These are phyloP conservation scores for Gymnothorax reevesii DNA, from an alignment of 2,797 vertebrate species.

Conservation along the genomic window DNA sequence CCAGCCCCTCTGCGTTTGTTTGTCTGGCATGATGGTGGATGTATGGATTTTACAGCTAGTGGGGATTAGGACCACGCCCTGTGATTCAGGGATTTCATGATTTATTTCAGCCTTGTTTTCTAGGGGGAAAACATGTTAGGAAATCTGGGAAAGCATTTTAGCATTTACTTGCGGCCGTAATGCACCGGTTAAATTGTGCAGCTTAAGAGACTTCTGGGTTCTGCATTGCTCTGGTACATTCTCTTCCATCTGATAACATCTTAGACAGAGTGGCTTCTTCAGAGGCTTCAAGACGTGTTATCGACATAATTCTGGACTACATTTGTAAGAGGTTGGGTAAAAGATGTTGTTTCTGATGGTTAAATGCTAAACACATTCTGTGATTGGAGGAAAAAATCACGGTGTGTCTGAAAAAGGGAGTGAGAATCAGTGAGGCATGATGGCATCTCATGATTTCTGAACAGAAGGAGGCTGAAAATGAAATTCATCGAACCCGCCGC, in stretches of 20 bases:
- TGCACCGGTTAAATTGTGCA: not conserved
- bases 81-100: not conserved
- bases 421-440: not conserved
- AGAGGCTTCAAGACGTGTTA: not conserved
- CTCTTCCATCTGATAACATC: not conserved
- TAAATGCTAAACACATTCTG: not conserved
- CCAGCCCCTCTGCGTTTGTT: not conserved
- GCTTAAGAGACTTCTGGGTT: not conserved
- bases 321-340: not conserved
- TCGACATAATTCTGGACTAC: not conserved
- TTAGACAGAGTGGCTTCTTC: not conserved
- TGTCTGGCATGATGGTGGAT: not conserved
- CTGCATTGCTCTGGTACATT: not conserved
- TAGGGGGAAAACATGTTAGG: not conserved
- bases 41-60: not conserved
- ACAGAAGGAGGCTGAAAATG: not conserved
- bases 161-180: not conserved
- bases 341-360: not conserved
- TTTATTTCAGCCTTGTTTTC: constrained; percentile 11
- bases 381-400: constrained; percentile 25
- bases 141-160: not conserved
- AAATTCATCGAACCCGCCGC: not conserved
- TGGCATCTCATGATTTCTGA: not conserved
- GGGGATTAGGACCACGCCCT: not conserved
- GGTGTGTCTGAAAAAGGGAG: constrained; percentile 33